Evolutionary conservation across 2,797 vertebrate genomes (phyloP), one percentile per base, ranked within the genome.

Genomic region (Etheostoma perlongum): DNA sequence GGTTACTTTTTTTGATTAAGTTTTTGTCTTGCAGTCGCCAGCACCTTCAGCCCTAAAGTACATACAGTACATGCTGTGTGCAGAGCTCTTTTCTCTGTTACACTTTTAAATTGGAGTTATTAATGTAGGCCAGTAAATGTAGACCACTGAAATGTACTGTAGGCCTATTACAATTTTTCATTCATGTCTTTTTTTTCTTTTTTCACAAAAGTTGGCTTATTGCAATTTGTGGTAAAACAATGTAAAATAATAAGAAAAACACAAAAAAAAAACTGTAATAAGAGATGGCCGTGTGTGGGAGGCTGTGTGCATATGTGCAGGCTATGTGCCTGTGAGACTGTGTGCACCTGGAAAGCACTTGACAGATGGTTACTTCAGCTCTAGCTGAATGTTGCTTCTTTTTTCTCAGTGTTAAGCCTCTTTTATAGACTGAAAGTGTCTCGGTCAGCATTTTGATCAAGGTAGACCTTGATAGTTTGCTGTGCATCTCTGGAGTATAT

Each of bases 301-400:
- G 86, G 85, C 80, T 62, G 82, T 64, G 78, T 91, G 86, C 85
- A 85, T 92, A 88, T 89, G 90, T 86, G 89, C 85, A 82, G 83
- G 83, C 85, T 77, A 64, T 85, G 84, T 61, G 84, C 88, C 82
- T 86, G 75, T 67, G 91, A 91, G 91, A 83, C 80, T 85, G 83
- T 44, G 53, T 86, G 87, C 91, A 93, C 91, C 91, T 91, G 90
- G 92, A 91, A 88, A 90, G 83, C 86, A 85, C 91, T 89, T 89
- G 91, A 93, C 92, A 92, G 92, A 93, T 92, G 90, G 91, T 89
- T 86, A 67, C 90, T 89, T 85, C 85, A 72, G 87, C 89, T 88
- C 59, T 0, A 63, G 86, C 86, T 86, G 83, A 90, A 86, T 67
- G 82, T 77, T 79, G 84, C 85, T 78, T 83, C 79, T 80, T 87